These are phyloP conservation scores for Hemicrepidius hirtus DNA, from an alignment of 2,888 invertebrate genomes.

Conservation along the genomic window DNA sequence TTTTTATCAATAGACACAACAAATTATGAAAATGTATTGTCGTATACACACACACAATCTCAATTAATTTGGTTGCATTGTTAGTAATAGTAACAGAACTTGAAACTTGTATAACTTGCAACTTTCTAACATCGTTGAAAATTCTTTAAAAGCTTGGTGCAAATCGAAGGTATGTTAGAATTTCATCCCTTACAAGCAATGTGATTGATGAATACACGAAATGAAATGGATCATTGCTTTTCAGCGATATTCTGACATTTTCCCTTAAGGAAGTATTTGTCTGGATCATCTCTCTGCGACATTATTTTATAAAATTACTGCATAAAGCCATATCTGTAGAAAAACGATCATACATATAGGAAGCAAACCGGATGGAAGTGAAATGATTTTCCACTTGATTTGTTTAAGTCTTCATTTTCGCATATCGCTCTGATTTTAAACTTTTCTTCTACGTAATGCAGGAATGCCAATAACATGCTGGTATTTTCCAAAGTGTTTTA, in stretches of 20 bases:
- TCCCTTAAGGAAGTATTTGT: slow-evolving; percentile 19
- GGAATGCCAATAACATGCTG: no score
- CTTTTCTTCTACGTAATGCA: no score
- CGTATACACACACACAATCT: no score
- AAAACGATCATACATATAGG: slow-evolving; percentile 38
- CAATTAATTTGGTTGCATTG: no score
- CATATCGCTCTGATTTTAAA: no score
- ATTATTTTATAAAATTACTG: slow-evolving; percentile 27
- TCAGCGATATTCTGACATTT: slow-evolving; percentile 24
- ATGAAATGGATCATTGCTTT: slow-evolving; percentile 32
- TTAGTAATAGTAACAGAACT: no score
- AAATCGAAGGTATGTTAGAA: slow-evolving; percentile 7
- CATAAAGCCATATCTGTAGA: slow-evolving; percentile 28
- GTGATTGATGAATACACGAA: slow-evolving; percentile 31
- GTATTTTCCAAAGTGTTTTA: no score
- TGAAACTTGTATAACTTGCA: background rate
- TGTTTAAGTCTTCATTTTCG: slow-evolving; percentile 36
- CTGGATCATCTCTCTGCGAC: slow-evolving; percentile 29
- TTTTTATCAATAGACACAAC: no score
- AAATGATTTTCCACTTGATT: slow-evolving; percentile 42
- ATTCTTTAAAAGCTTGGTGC: slow-evolving; percentile 3
- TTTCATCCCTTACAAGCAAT: slow-evolving; percentile 15
- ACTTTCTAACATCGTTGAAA: background rate
- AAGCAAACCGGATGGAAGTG: slow-evolving; percentile 37
- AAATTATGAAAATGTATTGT: no score